phyloP scores from a whole-genome alignment of 1,140 invertebrate species.

The Bactericera cockerelli region DNA sequence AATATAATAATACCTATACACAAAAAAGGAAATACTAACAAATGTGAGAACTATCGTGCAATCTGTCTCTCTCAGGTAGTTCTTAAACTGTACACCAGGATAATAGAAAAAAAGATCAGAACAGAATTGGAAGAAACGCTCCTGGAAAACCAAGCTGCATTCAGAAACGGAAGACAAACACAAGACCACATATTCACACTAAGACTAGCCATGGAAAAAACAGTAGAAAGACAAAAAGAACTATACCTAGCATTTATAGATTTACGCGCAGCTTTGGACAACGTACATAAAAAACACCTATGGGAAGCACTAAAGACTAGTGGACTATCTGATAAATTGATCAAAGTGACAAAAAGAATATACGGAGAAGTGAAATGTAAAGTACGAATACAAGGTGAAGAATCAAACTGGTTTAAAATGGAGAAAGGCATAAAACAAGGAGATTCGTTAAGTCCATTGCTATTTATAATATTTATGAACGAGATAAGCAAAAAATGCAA shows the following conservation, averaged over 20 bases:
- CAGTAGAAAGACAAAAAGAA: neutral
- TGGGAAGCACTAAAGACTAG: slow-evolving; percentile 10
- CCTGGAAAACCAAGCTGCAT: neutral
- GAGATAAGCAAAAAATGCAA: slow-evolving; percentile 13
- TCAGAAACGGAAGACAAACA: neutral
- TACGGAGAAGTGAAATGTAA: slow-evolving; percentile 12
- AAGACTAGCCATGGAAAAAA: too few relatives aligned
- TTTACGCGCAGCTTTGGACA: slow-evolving; percentile 13
- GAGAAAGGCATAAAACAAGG: slow-evolving; percentile 16
- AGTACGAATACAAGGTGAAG: neutral
- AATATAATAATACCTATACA: neutral
- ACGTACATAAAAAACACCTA: slow-evolving; percentile 11
- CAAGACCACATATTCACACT: too few relatives aligned
- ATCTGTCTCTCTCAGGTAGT: neutral
- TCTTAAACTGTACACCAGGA: neutral
- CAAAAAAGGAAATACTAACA: neutral
- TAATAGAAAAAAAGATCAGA: neutral
- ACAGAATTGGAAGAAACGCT: neutral
- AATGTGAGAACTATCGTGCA: neutral
- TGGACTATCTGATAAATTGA: neutral
- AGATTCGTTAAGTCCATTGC: slow-evolving; percentile 15
- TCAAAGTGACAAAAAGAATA: slow-evolving; percentile 3
- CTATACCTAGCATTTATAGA: slow-evolving; percentile 7
- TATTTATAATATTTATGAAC: slow-evolving; percentile 14
- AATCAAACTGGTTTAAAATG: neutral